These are phyloP conservation scores for Notoglanidium macrostoma DNA, from an alignment of 2,797 vertebrate genomes.

Conservation along the genomic window DNA sequence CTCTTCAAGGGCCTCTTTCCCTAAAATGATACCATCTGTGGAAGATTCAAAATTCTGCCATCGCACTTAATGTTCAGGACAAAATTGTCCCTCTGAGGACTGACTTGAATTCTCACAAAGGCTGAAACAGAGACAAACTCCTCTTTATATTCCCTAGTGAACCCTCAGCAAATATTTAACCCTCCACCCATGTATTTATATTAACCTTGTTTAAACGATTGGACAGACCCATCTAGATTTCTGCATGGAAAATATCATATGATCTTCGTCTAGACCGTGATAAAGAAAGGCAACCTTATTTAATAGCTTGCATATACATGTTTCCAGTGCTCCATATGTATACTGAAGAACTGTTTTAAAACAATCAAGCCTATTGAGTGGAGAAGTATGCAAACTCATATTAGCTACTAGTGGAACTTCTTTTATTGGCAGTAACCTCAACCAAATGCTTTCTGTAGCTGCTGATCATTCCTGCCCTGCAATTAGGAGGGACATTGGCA, in stretches of 20 bases:
- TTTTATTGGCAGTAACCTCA: conserved; percentile 5
- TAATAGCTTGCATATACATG: not conserved
- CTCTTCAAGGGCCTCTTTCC: conserved; percentile 23
- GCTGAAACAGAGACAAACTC: conserved; percentile 4
- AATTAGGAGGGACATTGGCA: conserved; percentile 21
- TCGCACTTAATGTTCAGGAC: not conserved
- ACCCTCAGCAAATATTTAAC: not conserved
- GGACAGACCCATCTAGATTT: not conserved
- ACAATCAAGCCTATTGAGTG: not conserved
- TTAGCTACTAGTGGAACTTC: not conserved
- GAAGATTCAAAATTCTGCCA: conserved; percentile 9
- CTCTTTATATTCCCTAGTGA: conserved; percentile 1
- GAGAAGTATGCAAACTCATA: not conserved
- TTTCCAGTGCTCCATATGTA: not conserved
- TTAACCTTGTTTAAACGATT: not conserved
- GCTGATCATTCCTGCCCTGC: conserved; percentile 9
- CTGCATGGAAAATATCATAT: not conserved
- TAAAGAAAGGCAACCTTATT: not conserved
- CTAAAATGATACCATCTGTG: conserved; percentile 18
- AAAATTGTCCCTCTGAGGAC: not conserved
- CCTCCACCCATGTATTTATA: not conserved
- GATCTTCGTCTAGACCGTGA: conserved; percentile 1
- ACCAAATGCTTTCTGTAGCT: conserved; percentile 19
- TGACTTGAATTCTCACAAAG: conserved; percentile 20
- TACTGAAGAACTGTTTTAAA: not conserved